These are phyloP conservation scores for Leptoclinus maculatus DNA, from an alignment of 2,797 vertebrate species.

Conservation along the genomic window DNA sequence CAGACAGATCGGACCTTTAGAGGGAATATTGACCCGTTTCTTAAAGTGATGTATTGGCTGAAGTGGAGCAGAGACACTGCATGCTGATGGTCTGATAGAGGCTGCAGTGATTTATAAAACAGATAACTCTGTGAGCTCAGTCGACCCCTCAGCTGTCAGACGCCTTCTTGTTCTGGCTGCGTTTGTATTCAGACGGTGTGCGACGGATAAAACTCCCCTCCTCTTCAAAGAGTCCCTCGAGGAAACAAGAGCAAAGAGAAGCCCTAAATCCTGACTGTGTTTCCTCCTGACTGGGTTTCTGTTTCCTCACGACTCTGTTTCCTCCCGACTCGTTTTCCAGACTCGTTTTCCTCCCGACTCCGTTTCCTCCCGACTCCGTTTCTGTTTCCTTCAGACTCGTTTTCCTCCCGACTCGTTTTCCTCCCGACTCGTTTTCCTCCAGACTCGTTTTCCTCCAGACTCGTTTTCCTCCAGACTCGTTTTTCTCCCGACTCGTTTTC, in stretches of 20 bases:
- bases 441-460: too few species aligned
- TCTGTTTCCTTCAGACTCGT: too few species aligned
- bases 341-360: too few species aligned
- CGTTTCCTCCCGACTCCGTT: background rate
- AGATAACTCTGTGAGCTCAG: background rate
- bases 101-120: background rate
- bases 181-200: slow-evolving; percentile 17
- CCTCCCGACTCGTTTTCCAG: too few species aligned
- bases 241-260: slow-evolving; percentile 13
- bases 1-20: too few species aligned
- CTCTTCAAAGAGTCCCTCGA: slow-evolving; percentile 1
- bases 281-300: background rate
- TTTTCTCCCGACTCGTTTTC: too few species aligned
- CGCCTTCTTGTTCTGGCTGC: background rate
- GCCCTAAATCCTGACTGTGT: slow-evolving; percentile 16
- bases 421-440: too few species aligned
- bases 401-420: too few species aligned
- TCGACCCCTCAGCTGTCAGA: slow-evolving; percentile 7
- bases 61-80: background rate
- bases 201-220: background rate
- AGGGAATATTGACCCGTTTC: too few species aligned
- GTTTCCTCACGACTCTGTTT: too few species aligned
- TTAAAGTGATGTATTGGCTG: too few species aligned
- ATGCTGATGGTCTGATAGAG: background rate
- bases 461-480: background rate